These are phyloP conservation scores for Agrotis clavis DNA, from an alignment of 2,888 invertebrate species.

Conservation along the genomic window DNA sequence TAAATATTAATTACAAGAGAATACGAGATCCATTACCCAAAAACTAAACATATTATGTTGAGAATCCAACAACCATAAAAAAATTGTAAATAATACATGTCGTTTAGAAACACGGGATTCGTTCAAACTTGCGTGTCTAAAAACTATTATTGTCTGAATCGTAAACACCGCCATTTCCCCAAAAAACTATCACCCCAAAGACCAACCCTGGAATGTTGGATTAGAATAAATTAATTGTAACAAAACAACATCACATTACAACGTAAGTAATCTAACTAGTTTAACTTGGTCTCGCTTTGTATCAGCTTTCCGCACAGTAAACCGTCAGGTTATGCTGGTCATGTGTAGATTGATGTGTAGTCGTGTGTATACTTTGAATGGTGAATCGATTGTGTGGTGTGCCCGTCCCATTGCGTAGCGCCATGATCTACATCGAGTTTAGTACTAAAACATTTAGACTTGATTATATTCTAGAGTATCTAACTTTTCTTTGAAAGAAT, in stretches of 20 bases:
- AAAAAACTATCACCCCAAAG: background rate
- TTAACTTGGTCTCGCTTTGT: too few relatives aligned
- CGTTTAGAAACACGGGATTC: background rate
- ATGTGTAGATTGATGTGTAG: too few relatives aligned
- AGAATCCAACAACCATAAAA: too few relatives aligned
- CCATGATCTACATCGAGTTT: constrained; percentile 48
- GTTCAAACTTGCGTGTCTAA: background rate
- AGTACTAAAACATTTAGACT: constrained; percentile 10
- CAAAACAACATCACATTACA: constrained; percentile 19
- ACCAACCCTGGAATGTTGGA: background rate
- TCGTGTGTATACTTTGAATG: constrained; percentile 25
- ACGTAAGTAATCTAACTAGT: too few relatives aligned
- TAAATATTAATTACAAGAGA: background rate
- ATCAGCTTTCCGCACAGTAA: too few relatives aligned
- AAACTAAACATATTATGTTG: background rate
- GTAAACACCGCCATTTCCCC: constrained; percentile 9
- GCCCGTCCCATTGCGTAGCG: constrained; percentile 25
- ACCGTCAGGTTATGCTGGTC: too few relatives aligned
- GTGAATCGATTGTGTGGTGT: constrained; percentile 32
- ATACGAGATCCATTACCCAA: background rate
- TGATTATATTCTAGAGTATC: background rate
- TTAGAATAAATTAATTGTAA: constrained; percentile 42
- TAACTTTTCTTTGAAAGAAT: background rate
- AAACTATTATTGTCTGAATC: background rate
- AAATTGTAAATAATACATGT: too few relatives aligned